Percentiles rank a stretch among this genome's conserved stretches.
Evolutionary conservation across 92 coral and sea anemone genomes (phyloP).

Genomic region (Porites rus): DNA sequence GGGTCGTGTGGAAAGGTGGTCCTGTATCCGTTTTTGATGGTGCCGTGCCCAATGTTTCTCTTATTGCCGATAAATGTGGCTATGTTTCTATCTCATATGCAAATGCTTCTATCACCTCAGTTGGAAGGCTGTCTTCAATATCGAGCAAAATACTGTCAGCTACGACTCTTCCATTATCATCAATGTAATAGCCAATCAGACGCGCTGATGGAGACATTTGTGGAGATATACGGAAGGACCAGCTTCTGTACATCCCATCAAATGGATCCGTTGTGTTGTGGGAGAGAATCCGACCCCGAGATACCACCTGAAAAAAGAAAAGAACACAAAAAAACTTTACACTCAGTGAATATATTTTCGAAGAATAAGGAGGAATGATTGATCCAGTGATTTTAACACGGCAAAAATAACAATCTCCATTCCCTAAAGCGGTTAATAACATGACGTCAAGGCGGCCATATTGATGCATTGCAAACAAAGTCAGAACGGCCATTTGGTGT

Average conservation of each 20-base stretch:
- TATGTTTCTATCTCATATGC: background rate
- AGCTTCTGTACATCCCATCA: conserved; percentile 78
- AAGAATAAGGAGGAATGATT: no score
- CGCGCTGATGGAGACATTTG: conserved; percentile 96
- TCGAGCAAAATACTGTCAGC: conserved; percentile 83
- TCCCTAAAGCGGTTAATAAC: no score
- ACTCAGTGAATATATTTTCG: no score
- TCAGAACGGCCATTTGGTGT: no score
- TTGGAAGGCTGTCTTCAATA: conserved; percentile 80
- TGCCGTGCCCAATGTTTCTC: no score
- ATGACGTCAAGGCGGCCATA: no score
- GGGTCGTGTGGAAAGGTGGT: no score
- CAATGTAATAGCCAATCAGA: conserved; percentile 74
- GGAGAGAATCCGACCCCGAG: conserved; percentile 81
- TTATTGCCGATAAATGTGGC: no score
- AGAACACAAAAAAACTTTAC: background rate
- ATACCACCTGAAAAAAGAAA: conserved; percentile 67
- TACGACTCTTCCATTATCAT: conserved; percentile 72
- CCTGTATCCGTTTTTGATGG: no score
- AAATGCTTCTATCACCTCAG: conserved; percentile 51
- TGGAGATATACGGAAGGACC: conserved; percentile 71
- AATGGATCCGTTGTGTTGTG: conserved; percentile 65
- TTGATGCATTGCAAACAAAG: no score
- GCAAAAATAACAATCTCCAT: no score
- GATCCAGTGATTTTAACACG: no score